Evolutionary conservation across 2,888 invertebrate genomes (phyloP).

Genomic region (Eupithecia inturbata): DNA sequence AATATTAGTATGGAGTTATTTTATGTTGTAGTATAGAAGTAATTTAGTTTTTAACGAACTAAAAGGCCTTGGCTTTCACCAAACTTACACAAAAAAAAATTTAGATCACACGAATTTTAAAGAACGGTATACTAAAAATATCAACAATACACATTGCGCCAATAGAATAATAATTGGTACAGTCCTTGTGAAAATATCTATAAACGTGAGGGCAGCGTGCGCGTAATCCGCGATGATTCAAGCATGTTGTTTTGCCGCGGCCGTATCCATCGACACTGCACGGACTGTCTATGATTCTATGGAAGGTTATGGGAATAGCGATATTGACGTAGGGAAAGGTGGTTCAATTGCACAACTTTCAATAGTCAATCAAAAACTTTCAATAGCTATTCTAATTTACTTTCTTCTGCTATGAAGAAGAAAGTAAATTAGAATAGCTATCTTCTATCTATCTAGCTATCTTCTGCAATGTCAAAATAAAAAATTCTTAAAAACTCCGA

Average conservation of each 20-base stretch:
- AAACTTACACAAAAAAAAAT: neutral
- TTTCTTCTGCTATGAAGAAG: too few relatives aligned
- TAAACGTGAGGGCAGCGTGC: constrained; percentile 21
- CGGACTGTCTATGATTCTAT: neutral
- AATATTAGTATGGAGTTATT: too few relatives aligned
- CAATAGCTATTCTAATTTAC: too few relatives aligned
- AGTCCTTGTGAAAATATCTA: constrained; percentile 26
- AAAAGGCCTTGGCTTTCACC: too few relatives aligned
- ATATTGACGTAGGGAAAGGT: neutral
- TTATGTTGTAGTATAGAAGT: too few relatives aligned
- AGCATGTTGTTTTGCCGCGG: constrained; percentile 57
- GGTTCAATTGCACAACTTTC: neutral
- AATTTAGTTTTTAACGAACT: neutral
- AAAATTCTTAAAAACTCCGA: too few relatives aligned
- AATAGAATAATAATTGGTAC: neutral
- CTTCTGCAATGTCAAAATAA: too few relatives aligned
- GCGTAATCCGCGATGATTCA: constrained; percentile 48
- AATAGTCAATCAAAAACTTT: neutral
- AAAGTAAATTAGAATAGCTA: too few relatives aligned
- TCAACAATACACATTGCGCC: neutral
- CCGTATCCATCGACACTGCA: constrained; percentile 26
- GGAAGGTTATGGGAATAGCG: neutral
- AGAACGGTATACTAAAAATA: neutral
- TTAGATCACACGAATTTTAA: neutral
- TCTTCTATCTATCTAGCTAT: too few relatives aligned